Evolutionary conservation across 2,888 invertebrate species (phyloP), one percentile per base, ranked within the genome.

Genomic region (Uropetala carovei): DNA sequence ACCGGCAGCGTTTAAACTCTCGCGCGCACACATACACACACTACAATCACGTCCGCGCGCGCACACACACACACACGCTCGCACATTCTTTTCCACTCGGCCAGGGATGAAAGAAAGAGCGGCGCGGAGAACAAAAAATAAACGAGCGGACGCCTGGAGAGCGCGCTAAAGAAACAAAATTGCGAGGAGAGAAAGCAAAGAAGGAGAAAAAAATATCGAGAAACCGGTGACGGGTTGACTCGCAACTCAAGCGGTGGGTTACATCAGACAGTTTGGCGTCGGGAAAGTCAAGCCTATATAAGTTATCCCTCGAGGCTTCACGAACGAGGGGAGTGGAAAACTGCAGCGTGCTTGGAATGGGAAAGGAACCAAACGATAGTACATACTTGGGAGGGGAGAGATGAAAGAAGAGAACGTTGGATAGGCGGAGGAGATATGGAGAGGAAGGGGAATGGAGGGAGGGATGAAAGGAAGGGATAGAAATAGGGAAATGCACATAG

Each of bases 211-310:
- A 30, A 11, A 30, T 18, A 43, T 18, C 27, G 85, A 86, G 86
- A 22, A 30, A 75, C 22, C 75, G 86, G 86, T 27, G 86, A 60
- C 27, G 86, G 57, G 22, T 60, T 89, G 43, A 64, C 43, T 89
- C 89, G 89, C 89, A 89, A 89, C 89, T 89, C 89, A 89, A 64
- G 60, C 89, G 43, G 89, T 64, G 43, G 89, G 89, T 89, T 89
- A 64, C 89, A 89, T 89, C 89, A 89, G 89, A 89, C 89, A 89
- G 89, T 89, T 89, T 89, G 89, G 89, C 89, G 89, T 89, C 89
- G 64, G n/a, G 89, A 89, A 89, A 89, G 89, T 89, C 89, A 64
- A 89, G 30, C 89, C 89, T 60, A 64, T 64, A 64, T 89, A 89
- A 89, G 89, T 68, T 89, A 64, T 43, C 43, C 89, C 64, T 64